Conservation (phyloP, 1,140 invertebrate genomes). For the Calliphora vicina region DNA sequence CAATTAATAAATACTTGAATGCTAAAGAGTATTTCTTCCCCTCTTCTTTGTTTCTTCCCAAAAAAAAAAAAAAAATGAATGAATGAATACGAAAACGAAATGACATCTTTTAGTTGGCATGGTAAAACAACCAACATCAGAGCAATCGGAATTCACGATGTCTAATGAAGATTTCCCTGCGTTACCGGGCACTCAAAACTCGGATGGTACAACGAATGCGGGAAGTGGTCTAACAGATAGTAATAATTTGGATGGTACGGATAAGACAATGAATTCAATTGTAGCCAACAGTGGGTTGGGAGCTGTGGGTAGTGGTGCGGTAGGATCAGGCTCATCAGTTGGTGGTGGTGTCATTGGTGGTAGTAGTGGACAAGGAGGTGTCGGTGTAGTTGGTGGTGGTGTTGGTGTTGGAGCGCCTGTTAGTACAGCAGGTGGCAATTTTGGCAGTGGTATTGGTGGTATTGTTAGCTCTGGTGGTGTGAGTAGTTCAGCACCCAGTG, state of each 20-base stretch:
- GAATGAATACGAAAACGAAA: background rate
- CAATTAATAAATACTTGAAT: background rate
- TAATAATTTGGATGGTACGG: conserved; percentile 60
- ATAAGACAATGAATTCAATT: conserved; percentile 63
- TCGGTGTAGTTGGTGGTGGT: conserved; percentile 53
- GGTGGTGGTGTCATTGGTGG: conserved; percentile 50
- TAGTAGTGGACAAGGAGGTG: conserved; percentile 47
- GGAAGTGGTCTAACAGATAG: conserved; percentile 48
- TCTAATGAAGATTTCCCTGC: conserved; percentile 99
- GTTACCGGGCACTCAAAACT: conserved; percentile 76
- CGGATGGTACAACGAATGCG: conserved; percentile 66
- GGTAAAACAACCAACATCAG: conserved; percentile 92
- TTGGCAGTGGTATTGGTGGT: conserved; percentile 56
- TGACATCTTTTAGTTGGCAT: conserved; percentile 77
- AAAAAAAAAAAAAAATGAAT: background rate
- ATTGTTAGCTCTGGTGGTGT: conserved; percentile 37
- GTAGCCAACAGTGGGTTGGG: conserved; percentile 64
- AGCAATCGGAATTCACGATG: conserved; percentile 95
- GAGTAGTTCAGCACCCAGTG: conserved; percentile 37
- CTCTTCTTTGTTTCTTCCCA: conserved; percentile 7
- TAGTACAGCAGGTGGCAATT: conserved; percentile 53
- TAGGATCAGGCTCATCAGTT: conserved; percentile 43
- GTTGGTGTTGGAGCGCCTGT: conserved; percentile 57
- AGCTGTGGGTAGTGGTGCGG: conserved; percentile 47
- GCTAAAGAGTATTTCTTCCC: conserved; percentile 8